Conservation (phyloP, 2,797 vertebrate genomes). For the Bovichtus diacanthus region DNA sequence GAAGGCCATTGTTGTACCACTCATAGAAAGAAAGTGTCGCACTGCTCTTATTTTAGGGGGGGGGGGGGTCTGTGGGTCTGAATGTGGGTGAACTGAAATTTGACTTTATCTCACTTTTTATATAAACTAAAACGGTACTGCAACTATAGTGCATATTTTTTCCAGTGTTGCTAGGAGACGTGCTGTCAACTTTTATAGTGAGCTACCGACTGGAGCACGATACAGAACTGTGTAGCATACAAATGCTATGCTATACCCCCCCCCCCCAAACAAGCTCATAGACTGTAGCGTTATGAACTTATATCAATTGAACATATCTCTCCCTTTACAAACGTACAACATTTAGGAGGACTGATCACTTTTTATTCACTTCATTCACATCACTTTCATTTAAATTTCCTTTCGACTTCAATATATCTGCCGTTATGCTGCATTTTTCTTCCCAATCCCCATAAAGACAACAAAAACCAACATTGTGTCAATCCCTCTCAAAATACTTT, state of each 20-base stretch:
- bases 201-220: neutral
- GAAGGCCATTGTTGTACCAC: conserved; percentile 73
- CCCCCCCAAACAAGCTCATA: neutral
- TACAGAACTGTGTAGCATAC: neutral
- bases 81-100: neutral
- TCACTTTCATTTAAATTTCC: neutral
- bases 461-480: neutral
- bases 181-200: neutral
- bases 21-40: conserved; percentile 37
- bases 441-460: neutral
- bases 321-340: neutral
- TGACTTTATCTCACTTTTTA: neutral
- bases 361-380: no score
- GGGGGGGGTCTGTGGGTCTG: conserved; percentile 14
- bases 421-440: neutral
- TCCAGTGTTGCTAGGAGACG: neutral
- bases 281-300: neutral
- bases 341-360: neutral
- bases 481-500: neutral
- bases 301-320: neutral
- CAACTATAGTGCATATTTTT: neutral
- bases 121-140: neutral
- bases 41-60: conserved; percentile 47
- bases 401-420: no score
- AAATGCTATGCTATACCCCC: no score